A percentile compares a stretch with the other conserved stretches of the same genome.
Evolutionary conservation across 2,797 vertebrate species (phyloP).

Genomic region (Gorsachius magnificus): DNA sequence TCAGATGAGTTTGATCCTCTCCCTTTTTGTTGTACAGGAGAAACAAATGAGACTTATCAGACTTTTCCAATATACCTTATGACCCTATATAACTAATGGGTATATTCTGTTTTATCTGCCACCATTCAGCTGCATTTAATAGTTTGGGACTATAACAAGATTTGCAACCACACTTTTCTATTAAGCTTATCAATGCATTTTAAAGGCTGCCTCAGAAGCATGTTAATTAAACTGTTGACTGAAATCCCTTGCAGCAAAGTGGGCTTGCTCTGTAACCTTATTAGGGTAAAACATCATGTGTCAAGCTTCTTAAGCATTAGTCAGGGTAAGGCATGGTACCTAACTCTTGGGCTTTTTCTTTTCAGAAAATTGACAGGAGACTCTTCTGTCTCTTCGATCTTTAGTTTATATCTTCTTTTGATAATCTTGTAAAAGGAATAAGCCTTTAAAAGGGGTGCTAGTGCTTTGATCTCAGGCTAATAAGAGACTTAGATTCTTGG

Average conservation of each 20-base stretch:
- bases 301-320: background rate
- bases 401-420: background rate
- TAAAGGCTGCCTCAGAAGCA: background rate
- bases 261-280: background rate
- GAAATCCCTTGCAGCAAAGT: background rate
- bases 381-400: background rate
- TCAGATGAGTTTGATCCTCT: background rate
- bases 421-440: background rate
- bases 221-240: conserved; percentile 9
- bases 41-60: background rate
- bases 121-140: background rate
- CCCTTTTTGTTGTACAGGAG: background rate
- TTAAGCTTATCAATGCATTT: background rate
- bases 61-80: background rate
- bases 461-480: background rate
- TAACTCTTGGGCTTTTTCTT: background rate
- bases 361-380: background rate
- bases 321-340: background rate
- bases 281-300: background rate
- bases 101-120: background rate
- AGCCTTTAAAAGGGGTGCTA: background rate
- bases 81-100: background rate
- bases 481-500: background rate
- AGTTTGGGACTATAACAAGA: background rate
- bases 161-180: background rate